Base-by-base conservation (phyloP, 2,797 vertebrate species). In the Schizopygopsis malacanthus region DNA sequence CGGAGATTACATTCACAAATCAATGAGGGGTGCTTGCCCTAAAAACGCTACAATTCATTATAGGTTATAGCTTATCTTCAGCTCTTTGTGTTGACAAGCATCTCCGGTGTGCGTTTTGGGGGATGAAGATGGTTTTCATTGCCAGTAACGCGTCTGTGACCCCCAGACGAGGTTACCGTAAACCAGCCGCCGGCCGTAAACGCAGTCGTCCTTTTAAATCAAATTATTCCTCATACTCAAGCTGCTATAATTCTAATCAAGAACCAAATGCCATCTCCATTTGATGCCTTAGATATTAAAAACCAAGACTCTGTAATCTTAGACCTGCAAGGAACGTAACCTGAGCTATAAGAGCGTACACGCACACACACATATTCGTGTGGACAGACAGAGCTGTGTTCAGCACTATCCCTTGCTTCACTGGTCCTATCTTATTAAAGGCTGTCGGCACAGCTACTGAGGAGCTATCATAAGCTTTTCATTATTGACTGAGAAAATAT, bases 401-500 rank as follows among this genome's bases (percentile, higher is more conserved):
- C 63, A 69, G 56, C 54, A 84, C 82, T 80, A 83, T 88, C 92
- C 92, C 56, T 92, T 93, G 93, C 94, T 95, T 94, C 93, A 94
- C 88, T 93, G 89, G 93, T 92, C 93, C 92, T 92, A 93, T 95
- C 94, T 95, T 96, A 96, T 95, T 95, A 96, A 95, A 95, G 91
- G 90, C 93, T 94, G 94, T 93, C 92, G 93, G 95, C 92, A 92
- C 92, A 93, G 94, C 94, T 93, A 93, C 89, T 88, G 89, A 85
- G 81, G 92, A 94, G 93, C 93, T 94, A 94, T 96, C 94, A 95
- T 95, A 94, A 94, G 94, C 94, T 93, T 95, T 95, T 95, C 94
- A 95, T 95, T 96, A 95, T 95, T 94, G 94, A 96, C 94, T 95
- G 89, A 87, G 94, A 95, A 95, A 95, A 95, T 96, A 95, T 96